These are phyloP conservation scores for Linepithema humile DNA, from an alignment of 1,140 invertebrate genomes.

Conservation along the genomic window DNA sequence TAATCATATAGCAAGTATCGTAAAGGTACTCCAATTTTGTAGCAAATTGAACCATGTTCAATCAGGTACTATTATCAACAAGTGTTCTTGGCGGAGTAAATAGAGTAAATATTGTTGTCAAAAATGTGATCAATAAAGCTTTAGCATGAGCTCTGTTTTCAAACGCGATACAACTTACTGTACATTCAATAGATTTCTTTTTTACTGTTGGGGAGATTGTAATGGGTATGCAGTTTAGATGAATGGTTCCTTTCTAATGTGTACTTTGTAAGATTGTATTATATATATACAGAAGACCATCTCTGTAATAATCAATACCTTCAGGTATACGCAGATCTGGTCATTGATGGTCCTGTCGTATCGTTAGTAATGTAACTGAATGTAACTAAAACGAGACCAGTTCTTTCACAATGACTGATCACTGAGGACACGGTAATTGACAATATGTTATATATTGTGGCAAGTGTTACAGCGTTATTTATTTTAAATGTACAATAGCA, in stretches of 20 bases:
- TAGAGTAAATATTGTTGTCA: constrained; percentile 16
- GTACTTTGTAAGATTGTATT: constrained; percentile 63
- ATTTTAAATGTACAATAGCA: constrained; percentile 76
- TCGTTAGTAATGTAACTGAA: constrained; percentile 60
- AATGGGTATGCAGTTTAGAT: constrained; percentile 27
- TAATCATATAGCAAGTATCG: too few relatives aligned
- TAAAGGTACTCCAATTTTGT: too few relatives aligned
- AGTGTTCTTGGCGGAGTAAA: background rate
- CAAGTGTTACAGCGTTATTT: constrained; percentile 75
- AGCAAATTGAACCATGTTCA: too few relatives aligned
- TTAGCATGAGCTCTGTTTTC: background rate
- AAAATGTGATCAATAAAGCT: constrained; percentile 27
- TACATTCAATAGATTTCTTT: background rate
- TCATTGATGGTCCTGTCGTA: constrained; percentile 50
- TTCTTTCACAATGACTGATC: constrained; percentile 46
- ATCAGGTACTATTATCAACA: background rate
- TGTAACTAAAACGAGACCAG: background rate
- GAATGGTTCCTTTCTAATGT: constrained; percentile 51
- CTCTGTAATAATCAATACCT: constrained; percentile 35
- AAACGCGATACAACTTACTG: background rate
- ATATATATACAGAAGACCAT: constrained; percentile 44
- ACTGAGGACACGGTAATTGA: constrained; percentile 44
- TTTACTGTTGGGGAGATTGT: background rate
- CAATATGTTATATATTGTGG: constrained; percentile 68
- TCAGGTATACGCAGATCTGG: background rate